These are phyloP conservation scores for Eristalis tenax DNA, from an alignment of 2,888 invertebrate species.

Conservation along the genomic window DNA sequence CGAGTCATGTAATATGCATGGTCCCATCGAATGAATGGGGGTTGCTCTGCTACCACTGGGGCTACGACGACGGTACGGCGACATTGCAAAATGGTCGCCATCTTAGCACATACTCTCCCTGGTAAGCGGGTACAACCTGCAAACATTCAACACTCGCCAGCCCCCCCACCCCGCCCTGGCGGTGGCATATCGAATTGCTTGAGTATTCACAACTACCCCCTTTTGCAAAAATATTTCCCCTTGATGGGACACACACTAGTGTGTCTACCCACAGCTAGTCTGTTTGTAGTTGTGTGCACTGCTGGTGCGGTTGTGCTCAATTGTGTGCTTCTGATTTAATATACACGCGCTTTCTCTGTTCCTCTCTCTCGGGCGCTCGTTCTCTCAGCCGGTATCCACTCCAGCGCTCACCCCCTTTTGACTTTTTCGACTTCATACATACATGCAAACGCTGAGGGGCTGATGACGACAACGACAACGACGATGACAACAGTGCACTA, in stretches of 20 bases:
- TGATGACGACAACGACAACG: neutral
- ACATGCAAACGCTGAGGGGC: neutral
- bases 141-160: constrained; percentile 34
- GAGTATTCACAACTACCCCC: constrained; percentile 55
- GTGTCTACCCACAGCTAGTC: too few relatives aligned
- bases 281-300: constrained; percentile 29
- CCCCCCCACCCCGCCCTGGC: neutral
- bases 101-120: constrained; percentile 56
- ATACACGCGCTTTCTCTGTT: constrained; percentile 25
- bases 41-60: constrained; percentile 7
- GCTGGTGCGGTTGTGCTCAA: constrained; percentile 66
- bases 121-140: constrained; percentile 56
- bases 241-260: constrained; percentile 29
- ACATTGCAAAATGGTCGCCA: constrained; percentile 67
- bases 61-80: neutral
- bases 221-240: constrained; percentile 52
- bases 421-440: constrained; percentile 4
- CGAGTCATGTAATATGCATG: constrained; percentile 56
- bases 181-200: constrained; percentile 45
- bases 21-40: neutral
- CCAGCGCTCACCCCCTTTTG: neutral
- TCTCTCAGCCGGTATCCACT: neutral
- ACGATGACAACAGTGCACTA: constrained; percentile 1
- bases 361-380: neutral
- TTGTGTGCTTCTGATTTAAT: constrained; percentile 69